Base-by-base conservation (phyloP, 2,113 vertebrate species). In the Buteo buteo region DNA sequence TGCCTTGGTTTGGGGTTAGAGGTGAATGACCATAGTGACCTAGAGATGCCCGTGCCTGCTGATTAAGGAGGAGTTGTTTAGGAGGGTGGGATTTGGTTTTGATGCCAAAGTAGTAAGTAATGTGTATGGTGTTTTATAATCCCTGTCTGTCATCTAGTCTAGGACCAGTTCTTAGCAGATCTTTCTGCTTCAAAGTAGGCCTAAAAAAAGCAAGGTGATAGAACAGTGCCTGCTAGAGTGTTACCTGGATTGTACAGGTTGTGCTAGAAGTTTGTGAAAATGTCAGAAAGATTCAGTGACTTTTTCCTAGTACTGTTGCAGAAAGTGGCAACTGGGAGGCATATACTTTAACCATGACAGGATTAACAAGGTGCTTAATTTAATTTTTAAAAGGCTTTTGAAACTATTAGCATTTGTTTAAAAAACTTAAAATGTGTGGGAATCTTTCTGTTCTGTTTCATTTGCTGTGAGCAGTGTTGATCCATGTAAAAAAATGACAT, bases 341-440 rank as follows among this genome's bases (percentile, higher is more conserved):
- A 1, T 9, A 0, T 14, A 2, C 16, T 61, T 44, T 11, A 5
- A 3, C 38, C 42, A 1, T 4, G 4, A 1, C 1, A 11, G 50
- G 2, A 10, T 88, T 21, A 55, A 20, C 25, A 3, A 26, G 32
- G 24, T 11, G 34, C 36, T 85, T 28, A 4, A 5, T 38, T 52
- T 52, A 52, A 54, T 54, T 54, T 78, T 62, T 9, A 2, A 71
- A 74, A 71, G 28, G 18, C 64, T 55, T 44, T 52, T 5, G 0
- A 9, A 66, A 52, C 18, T 6, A 9, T 34, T 34, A 9, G 34
- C 44, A 0, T 22, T 16, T 81, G 5, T 59, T 77, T 65, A 3
- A 2, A 10, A 11, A 49, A 25, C 22, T 21, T 28, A 4, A 40
- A 70, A 38, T 3, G 3, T 4, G 13, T 19, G 71, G 54, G 77